Evolutionary conservation across 2,888 invertebrate species (phyloP).

Genomic region (Ferdinandea cuprea): DNA sequence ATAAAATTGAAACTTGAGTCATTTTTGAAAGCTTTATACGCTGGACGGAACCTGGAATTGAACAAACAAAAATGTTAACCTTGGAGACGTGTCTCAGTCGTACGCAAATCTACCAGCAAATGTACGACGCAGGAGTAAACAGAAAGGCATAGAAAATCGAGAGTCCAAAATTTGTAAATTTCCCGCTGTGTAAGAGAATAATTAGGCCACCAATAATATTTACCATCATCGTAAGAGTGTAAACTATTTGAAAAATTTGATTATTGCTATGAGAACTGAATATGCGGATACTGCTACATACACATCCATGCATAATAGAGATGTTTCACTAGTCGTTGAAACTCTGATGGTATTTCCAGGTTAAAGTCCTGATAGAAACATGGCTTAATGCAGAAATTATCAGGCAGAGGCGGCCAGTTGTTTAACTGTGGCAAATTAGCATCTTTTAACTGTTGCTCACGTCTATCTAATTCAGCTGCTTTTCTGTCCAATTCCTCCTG

Average conservation of each 20-base stretch:
- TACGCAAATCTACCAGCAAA: slow-evolving; percentile 90
- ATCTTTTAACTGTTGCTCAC: slow-evolving; percentile 92
- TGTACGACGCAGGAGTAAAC: slow-evolving; percentile 97
- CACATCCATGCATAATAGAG: slow-evolving; percentile 98
- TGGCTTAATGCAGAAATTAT: slow-evolving; percentile 95
- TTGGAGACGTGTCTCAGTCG: neutral
- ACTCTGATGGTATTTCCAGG: slow-evolving; percentile 98
- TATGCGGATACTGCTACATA: slow-evolving; percentile 85
- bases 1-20: slow-evolving; percentile 99
- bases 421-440: slow-evolving; percentile 89
- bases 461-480: slow-evolving; percentile 93
- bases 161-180: slow-evolving; percentile 91
- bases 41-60: slow-evolving; percentile 90
- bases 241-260: slow-evolving; percentile 86
- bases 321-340: slow-evolving; percentile 97
- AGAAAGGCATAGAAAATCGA: slow-evolving; percentile 94
- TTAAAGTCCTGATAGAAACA: slow-evolving; percentile 99
- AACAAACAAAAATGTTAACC: neutral
- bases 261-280: neutral
- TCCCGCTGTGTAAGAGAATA: slow-evolving; percentile 86
- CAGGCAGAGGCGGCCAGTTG: slow-evolving; percentile 99
- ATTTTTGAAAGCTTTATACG: slow-evolving; percentile 99
- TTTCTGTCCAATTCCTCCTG: slow-evolving; percentile 96
- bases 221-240: slow-evolving; percentile 91
- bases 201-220: slow-evolving; percentile 95